phyloP scores from a whole-genome alignment of 2,797 vertebrate genomes.

The Acanthurus leucopareius region DNA sequence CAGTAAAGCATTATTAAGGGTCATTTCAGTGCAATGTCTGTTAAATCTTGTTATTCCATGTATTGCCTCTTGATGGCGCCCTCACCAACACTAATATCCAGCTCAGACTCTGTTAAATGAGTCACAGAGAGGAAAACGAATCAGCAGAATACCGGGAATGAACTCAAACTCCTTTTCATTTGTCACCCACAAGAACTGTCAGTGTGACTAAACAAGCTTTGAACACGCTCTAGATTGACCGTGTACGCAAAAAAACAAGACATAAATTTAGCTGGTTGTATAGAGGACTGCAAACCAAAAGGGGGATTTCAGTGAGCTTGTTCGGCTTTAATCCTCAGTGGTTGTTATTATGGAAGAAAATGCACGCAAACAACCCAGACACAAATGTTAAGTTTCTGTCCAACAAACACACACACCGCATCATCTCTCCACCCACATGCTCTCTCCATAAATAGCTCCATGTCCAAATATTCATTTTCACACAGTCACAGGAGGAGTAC shows the following conservation, averaged over 20 bases:
- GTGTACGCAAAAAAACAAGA: conserved; percentile 4
- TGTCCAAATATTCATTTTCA: conserved; percentile 67
- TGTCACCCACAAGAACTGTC: conserved; percentile 34
- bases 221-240: conserved; percentile 25
- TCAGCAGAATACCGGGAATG: conserved; percentile 29
- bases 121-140: conserved; percentile 25
- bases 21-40: neutral
- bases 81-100: conserved; percentile 32
- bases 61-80: conserved; percentile 70
- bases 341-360: conserved; percentile 37
- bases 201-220: conserved; percentile 54
- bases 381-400: conserved; percentile 37
- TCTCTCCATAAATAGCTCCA: conserved; percentile 65
- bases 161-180: conserved; percentile 50
- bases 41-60: conserved; percentile 40
- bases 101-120: conserved; percentile 7
- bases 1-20: neutral
- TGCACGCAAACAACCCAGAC: conserved; percentile 30
- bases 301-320: conserved; percentile 19
- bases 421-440: conserved; percentile 55
- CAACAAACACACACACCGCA: conserved; percentile 52
- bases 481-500: conserved; percentile 44
- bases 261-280: conserved; percentile 13
- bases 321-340: conserved; percentile 29
- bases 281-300: conserved; percentile 24